These are phyloP conservation scores for Synodontis membranacea DNA, from an alignment of 2,113 vertebrate genomes.

Conservation along the genomic window DNA sequence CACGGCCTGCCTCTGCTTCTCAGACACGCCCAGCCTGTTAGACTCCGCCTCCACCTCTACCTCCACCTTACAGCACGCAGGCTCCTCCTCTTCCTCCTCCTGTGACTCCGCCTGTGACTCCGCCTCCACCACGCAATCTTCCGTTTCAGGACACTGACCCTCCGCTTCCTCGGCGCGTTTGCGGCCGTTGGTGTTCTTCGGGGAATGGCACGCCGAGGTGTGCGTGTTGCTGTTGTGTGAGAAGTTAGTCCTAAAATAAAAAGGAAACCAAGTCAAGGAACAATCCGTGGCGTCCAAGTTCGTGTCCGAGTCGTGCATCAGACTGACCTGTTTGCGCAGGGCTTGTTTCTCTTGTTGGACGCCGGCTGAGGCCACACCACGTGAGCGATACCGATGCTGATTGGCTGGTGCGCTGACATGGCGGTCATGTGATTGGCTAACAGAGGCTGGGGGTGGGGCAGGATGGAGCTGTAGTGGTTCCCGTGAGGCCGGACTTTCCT, in stretches of 20 bases:
- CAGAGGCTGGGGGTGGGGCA: constrained; percentile 91
- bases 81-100: constrained; percentile 66
- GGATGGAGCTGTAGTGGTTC: constrained; percentile 90
- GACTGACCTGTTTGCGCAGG: constrained; percentile 87
- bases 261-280: background rate
- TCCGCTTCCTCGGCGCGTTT: constrained; percentile 78
- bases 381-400: constrained; percentile 96
- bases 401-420: constrained; percentile 92
- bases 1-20: constrained; percentile 83
- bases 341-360: constrained; percentile 87
- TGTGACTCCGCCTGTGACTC: constrained; percentile 77
- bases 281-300: background rate
- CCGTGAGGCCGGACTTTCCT: constrained; percentile 94
- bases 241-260: constrained; percentile 77
- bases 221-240: constrained; percentile 86
- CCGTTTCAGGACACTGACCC: constrained; percentile 74
- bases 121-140: constrained; percentile 68
- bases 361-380: constrained; percentile 95
- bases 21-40: constrained; percentile 67
- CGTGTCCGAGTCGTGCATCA: background rate
- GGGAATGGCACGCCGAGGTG: constrained; percentile 85
- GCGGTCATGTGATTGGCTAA: constrained; percentile 91
- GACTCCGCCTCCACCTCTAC: constrained; percentile 70
- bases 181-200: constrained; percentile 84
- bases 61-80: constrained; percentile 69